Conservation (phyloP, 2,797 vertebrate genomes). For the Rachycentron canadum region DNA sequence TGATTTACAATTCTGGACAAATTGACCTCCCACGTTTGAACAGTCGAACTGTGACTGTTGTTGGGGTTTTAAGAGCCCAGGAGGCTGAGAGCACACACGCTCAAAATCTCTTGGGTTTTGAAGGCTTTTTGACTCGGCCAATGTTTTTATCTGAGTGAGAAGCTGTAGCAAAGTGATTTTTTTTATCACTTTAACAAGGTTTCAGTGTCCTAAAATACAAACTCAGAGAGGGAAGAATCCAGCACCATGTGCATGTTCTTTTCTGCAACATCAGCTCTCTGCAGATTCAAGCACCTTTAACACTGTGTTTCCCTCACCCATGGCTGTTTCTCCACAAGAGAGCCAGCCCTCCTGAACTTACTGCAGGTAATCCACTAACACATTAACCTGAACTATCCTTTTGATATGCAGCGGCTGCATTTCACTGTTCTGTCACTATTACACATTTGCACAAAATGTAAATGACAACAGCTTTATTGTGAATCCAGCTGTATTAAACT, state of each 20-base stretch:
- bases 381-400: no score
- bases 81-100: neutral
- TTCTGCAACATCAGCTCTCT: neutral
- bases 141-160: conserved; percentile 1
- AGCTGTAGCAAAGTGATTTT: conserved; percentile 7
- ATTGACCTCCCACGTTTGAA: neutral
- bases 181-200: neutral
- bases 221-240: neutral
- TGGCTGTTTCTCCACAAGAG: no score
- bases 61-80: neutral
- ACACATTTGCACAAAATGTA: no score
- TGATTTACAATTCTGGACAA: neutral
- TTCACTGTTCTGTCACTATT: no score
- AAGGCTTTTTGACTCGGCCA: neutral
- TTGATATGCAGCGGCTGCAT: no score
- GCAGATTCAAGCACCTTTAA: neutral
- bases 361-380: no score
- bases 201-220: neutral
- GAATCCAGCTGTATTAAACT: no score
- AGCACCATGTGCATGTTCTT: neutral
- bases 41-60: neutral
- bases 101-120: no score
- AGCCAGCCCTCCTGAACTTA: no score
- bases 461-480: no score
- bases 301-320: neutral